These are phyloP conservation scores for Monodelphis domestica DNA, from an alignment of 2,797 vertebrate genomes.

Conservation along the genomic window DNA sequence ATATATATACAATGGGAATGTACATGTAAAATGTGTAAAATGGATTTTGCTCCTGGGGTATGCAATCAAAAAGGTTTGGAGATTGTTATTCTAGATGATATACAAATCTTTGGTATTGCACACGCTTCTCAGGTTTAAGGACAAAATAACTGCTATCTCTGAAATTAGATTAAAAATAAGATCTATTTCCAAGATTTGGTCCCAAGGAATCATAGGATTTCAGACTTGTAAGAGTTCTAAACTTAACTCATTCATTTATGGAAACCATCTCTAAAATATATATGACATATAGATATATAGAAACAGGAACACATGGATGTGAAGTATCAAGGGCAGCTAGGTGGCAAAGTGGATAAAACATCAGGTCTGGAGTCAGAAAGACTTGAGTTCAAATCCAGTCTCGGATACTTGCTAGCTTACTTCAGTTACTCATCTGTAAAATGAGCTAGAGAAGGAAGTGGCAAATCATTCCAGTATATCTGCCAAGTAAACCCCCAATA, in stretches of 20 bases:
- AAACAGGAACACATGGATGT: background rate
- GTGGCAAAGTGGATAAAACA: too few species aligned
- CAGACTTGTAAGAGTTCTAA: background rate
- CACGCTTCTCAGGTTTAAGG: background rate
- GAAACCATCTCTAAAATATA: background rate
- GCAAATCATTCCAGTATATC: too few species aligned
- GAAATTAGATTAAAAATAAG: background rate
- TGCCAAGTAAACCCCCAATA: too few species aligned
- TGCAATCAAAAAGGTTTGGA: background rate
- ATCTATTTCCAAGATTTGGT: background rate
- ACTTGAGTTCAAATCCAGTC: too few species aligned
- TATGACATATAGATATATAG: background rate
- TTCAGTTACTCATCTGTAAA: too few species aligned
- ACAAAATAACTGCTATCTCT: background rate
- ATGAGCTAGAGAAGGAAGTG: too few species aligned
- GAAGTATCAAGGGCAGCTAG: too few species aligned
- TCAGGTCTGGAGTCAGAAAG: too few species aligned
- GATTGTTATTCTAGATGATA: background rate
- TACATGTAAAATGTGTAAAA: background rate
- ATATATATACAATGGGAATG: background rate
- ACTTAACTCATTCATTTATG: background rate
- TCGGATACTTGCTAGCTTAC: too few species aligned
- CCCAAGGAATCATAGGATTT: background rate
- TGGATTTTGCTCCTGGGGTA: background rate
- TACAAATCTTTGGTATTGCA: background rate